phyloP scores from a whole-genome alignment of 2,888 invertebrate species.

The Stegophylla sp. region DNA sequence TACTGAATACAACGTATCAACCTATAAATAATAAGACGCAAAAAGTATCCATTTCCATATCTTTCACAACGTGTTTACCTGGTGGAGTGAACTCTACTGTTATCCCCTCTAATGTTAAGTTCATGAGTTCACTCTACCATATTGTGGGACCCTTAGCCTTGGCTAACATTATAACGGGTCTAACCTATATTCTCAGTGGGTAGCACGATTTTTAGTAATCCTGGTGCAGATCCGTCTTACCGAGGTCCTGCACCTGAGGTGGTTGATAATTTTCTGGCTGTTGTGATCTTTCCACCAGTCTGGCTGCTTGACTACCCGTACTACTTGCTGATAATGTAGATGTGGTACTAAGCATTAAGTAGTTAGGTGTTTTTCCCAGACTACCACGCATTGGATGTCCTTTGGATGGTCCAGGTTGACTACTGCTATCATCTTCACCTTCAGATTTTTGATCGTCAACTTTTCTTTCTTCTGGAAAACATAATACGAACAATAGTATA shows the following conservation, averaged over 20 bases:
- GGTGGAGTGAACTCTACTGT: slow-evolving; percentile 46
- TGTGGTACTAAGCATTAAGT: slow-evolving; percentile 90
- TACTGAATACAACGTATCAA: not conserved
- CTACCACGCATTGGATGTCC: slow-evolving; percentile 69
- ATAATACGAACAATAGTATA: not conserved
- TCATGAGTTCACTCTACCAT: slow-evolving; percentile 52
- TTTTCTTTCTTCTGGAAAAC: slow-evolving; percentile 60
- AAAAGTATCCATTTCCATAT: slow-evolving; percentile 28
- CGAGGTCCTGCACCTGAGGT: slow-evolving; percentile 84
- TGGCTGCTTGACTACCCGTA: slow-evolving; percentile 85
- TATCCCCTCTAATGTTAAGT: slow-evolving; percentile 15
- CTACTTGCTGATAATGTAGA: slow-evolving; percentile 93
- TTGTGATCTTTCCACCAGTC: slow-evolving; percentile 91
- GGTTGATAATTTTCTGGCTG: slow-evolving; percentile 92
- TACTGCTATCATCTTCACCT: slow-evolving; percentile 73
- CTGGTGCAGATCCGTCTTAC: slow-evolving; percentile 69
- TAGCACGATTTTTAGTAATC: slow-evolving; percentile 57
- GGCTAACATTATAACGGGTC: slow-evolving; percentile 55
- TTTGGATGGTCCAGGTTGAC: slow-evolving; percentile 61
- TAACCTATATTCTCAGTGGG: slow-evolving; percentile 58
- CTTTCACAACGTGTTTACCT: slow-evolving; percentile 8
- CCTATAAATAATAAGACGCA: slow-evolving; percentile 23
- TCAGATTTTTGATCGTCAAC: slow-evolving; percentile 62
- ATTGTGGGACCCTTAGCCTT: slow-evolving; percentile 41
- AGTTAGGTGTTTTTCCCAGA: slow-evolving; percentile 90